These are phyloP conservation scores for Andrena camellia DNA, from an alignment of 2,888 invertebrate species.

Conservation along the genomic window DNA sequence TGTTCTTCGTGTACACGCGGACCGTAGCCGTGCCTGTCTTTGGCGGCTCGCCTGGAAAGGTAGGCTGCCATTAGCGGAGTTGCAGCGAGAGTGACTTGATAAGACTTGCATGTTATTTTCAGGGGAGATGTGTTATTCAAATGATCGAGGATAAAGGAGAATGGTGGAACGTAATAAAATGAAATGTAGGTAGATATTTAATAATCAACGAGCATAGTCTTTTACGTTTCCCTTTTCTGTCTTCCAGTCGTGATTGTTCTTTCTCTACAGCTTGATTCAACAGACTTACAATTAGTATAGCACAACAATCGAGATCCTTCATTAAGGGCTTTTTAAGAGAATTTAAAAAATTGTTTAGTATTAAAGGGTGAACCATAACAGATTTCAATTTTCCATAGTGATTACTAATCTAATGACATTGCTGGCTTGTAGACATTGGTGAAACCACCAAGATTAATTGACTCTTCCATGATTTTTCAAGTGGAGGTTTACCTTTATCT, in stretches of 20 bases:
- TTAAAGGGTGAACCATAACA: too few relatives aligned
- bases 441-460: not conserved
- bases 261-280: too few relatives aligned
- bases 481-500: conserved; percentile 89
- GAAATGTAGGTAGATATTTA: not conserved
- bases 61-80: not conserved
- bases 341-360: too few relatives aligned
- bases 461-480: not conserved
- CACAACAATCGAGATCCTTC: too few relatives aligned
- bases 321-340: too few relatives aligned
- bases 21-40: conserved; percentile 97
- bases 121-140: not conserved
- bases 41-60: conserved; percentile 90
- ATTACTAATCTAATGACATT: not conserved
- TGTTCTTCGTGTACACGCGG: conserved; percentile 98
- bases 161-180: not conserved
- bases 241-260: not conserved
- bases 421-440: not conserved
- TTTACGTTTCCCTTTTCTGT: not conserved
- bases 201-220: not conserved
- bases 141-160: not conserved
- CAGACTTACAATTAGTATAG: too few relatives aligned
- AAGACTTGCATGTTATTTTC: not conserved
- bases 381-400: not conserved
- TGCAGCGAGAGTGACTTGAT: not conserved